Evolutionary conservation across 2,888 invertebrate genomes (phyloP).

Genomic region (Taphrorychus bicolor): DNA sequence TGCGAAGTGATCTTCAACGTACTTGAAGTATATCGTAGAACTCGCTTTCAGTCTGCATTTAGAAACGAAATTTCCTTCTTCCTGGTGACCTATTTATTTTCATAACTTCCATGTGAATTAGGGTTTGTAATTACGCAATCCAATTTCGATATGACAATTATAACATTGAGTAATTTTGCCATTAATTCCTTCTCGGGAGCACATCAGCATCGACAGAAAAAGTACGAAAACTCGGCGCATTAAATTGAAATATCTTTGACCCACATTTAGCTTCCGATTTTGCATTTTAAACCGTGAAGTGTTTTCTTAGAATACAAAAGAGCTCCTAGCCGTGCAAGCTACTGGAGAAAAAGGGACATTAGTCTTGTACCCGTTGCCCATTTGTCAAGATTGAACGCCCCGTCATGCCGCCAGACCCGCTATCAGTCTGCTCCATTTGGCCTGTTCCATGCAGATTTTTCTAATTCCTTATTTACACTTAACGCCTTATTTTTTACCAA

Average conservation of each 20-base stretch:
- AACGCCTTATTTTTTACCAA: neutral
- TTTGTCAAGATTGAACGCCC: conserved; percentile 36
- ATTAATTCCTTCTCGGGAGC: too few relatives aligned
- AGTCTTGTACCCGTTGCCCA: conserved; percentile 26
- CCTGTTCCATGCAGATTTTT: conserved; percentile 33
- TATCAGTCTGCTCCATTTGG: conserved; percentile 30
- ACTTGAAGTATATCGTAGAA: too few relatives aligned
- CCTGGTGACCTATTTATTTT: too few relatives aligned
- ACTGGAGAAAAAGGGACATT: conserved; percentile 28
- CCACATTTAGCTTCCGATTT: conserved; percentile 6
- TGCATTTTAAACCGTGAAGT: conserved; percentile 17
- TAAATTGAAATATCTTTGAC: neutral
- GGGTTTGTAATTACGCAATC: too few relatives aligned
- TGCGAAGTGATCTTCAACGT: too few relatives aligned
- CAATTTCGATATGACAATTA: too few relatives aligned
- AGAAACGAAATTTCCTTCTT: too few relatives aligned
- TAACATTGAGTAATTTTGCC: too few relatives aligned
- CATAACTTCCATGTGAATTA: too few relatives aligned
- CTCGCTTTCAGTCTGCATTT: too few relatives aligned
- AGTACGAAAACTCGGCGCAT: too few relatives aligned
- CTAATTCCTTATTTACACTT: conserved; percentile 21
- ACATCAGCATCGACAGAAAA: too few relatives aligned
- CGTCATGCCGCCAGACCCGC: conserved; percentile 22
- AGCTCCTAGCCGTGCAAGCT: conserved; percentile 22
- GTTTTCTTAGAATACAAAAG: conserved; percentile 27